These are phyloP conservation scores for Malurus elegans DNA, from an alignment of 2,113 vertebrate species.

Conservation along the genomic window DNA sequence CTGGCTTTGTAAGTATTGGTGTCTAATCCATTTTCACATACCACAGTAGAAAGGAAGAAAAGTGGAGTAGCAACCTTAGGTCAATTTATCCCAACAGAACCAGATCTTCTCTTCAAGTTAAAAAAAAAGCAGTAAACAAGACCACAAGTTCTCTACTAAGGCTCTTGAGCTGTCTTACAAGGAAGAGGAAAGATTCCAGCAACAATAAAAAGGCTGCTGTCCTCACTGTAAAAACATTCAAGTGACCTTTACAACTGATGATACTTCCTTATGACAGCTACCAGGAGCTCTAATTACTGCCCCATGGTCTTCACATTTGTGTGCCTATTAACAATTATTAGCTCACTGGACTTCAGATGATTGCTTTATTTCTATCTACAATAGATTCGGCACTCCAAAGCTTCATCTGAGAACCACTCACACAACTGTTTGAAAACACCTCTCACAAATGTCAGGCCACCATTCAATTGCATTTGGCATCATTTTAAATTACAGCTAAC, in stretches of 20 bases:
- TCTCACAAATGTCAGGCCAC: background rate
- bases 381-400: background rate
- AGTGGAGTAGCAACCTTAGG: background rate
- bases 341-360: background rate
- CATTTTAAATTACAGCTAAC: constrained; percentile 4
- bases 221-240: background rate
- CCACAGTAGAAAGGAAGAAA: background rate
- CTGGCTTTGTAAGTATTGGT: background rate
- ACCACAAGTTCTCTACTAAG: background rate
- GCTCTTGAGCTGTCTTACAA: background rate
- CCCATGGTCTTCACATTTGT: background rate
- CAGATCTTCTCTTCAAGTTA: background rate
- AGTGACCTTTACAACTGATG: background rate
- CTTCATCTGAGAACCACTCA: background rate
- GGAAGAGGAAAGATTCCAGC: background rate
- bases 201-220: background rate
- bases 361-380: background rate
- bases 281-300: background rate
- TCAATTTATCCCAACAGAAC: background rate
- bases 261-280: constrained; percentile 11
- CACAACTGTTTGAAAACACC: background rate
- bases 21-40: background rate
- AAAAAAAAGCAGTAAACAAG: background rate
- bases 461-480: background rate
- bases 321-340: constrained; percentile 36